These are phyloP conservation scores for Drosophila koepferae DNA, from an alignment of 2,888 invertebrate genomes.

Conservation along the genomic window DNA sequence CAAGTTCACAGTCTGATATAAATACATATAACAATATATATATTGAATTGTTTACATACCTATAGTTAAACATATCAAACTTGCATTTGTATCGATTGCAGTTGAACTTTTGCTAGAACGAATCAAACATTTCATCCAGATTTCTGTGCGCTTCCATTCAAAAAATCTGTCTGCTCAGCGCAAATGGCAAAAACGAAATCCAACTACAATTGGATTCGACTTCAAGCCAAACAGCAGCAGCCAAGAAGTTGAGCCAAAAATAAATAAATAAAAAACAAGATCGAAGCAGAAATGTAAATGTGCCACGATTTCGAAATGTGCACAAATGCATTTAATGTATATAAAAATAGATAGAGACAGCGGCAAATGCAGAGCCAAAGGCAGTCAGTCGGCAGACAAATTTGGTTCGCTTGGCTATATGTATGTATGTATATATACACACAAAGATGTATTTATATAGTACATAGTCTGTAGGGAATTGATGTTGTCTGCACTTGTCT, in stretches of 20 bases:
- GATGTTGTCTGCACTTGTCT: conserved; percentile 68
- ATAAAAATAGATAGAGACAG: conserved; percentile 67
- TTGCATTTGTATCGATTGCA: conserved; percentile 16
- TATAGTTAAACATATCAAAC: not conserved
- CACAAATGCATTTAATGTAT: conserved; percentile 77
- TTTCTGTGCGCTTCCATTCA: conserved; percentile 53
- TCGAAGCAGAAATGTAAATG: conserved; percentile 70
- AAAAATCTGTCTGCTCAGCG: conserved; percentile 64
- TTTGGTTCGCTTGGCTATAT: conserved; percentile 36
- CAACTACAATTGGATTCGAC: conserved; percentile 58
- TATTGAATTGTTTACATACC: conserved; percentile 4
- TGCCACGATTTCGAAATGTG: conserved; percentile 77
- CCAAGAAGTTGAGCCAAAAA: conserved; percentile 26
- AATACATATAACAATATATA: conserved; percentile 3
- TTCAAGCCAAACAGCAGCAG: conserved; percentile 42
- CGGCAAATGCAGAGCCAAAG: conserved; percentile 40
- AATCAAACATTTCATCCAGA: conserved; percentile 43
- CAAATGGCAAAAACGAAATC: conserved; percentile 50
- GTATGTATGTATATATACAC: not conserved
- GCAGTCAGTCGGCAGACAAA: conserved; percentile 35
- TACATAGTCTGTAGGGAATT: conserved; percentile 57
- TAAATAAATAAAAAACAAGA: conserved; percentile 36
- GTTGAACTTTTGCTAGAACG: conserved; percentile 50
- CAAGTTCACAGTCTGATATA: not conserved
- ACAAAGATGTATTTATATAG: conserved; percentile 24